These are phyloP conservation scores for Himalopsyche phryganea DNA, from an alignment of 1,140 invertebrate genomes.

Conservation along the genomic window DNA sequence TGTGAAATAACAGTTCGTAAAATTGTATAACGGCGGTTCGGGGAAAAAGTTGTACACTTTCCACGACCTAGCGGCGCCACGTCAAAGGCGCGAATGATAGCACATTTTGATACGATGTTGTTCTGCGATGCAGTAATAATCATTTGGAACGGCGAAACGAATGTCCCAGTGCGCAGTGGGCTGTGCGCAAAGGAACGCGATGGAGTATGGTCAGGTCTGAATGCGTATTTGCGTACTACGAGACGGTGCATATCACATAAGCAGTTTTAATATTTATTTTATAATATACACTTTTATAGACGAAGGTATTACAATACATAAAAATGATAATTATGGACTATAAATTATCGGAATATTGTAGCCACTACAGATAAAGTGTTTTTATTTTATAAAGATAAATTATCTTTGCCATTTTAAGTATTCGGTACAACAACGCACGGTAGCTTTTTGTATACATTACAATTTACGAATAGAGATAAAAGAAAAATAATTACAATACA, in stretches of 20 bases:
- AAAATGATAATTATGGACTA: too few species aligned
- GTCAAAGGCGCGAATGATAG: conserved; percentile 7
- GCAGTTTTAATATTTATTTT: not conserved
- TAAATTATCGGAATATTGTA: too few species aligned
- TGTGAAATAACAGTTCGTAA: too few species aligned
- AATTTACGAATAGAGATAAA: too few species aligned
- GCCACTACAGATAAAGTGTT: too few species aligned
- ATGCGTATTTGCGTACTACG: conserved; percentile 12
- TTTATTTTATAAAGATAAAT: too few species aligned
- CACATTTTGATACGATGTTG: conserved; percentile 7
- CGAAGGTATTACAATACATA: too few species aligned
- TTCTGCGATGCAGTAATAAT: conserved; percentile 4
- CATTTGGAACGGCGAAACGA: conserved; percentile 13
- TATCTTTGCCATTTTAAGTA: too few species aligned
- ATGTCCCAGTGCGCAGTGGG: conserved; percentile 8
- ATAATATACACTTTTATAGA: too few species aligned
- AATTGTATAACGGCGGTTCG: not conserved
- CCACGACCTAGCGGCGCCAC: not conserved
- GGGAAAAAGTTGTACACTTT: not conserved
- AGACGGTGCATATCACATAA: conserved; percentile 2
- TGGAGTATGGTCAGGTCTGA: conserved; percentile 18
- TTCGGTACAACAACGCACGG: too few species aligned
- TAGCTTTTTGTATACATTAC: too few species aligned
- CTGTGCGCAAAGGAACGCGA: conserved; percentile 16
- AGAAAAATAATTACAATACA: too few species aligned